These are phyloP conservation scores for Eupithecia vulgata DNA, from an alignment of 2,888 invertebrate genomes.

Conservation along the genomic window DNA sequence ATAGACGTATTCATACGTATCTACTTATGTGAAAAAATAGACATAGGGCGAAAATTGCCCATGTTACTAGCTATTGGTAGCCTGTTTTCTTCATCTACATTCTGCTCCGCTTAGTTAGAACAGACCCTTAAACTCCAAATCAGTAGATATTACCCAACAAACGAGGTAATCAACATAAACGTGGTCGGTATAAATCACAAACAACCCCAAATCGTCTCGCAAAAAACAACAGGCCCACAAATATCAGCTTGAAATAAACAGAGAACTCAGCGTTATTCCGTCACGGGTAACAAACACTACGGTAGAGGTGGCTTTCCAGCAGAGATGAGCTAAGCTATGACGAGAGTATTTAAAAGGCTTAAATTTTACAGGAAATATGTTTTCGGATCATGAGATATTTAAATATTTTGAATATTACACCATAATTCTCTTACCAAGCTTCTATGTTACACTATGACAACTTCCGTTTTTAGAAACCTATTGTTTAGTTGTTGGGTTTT, in stretches of 20 bases:
- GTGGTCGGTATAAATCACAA: slow-evolving; percentile 3
- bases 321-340: background rate
- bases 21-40: too few species aligned
- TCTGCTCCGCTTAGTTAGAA: background rate
- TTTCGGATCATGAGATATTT: too few species aligned
- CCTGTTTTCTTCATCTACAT: background rate
- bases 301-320: background rate
- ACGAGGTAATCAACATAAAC: slow-evolving; percentile 4
- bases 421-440: too few species aligned
- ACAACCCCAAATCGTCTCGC: slow-evolving; percentile 7
- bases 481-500: too few species aligned
- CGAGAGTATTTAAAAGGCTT: background rate
- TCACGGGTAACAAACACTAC: slow-evolving; percentile 31
- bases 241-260: slow-evolving; percentile 16
- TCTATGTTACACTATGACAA: too few species aligned
- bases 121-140: background rate
- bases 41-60: too few species aligned
- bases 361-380: too few species aligned
- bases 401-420: too few species aligned
- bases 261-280: slow-evolving; percentile 30
- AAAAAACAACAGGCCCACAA: slow-evolving; percentile 9
- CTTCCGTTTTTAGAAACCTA: too few species aligned
- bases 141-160: background rate
- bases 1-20: too few species aligned
- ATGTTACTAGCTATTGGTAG: background rate